Evolutionary conservation across 1,140 invertebrate species (phyloP).

Genomic region (Drosophila sulfurigaster): DNA sequence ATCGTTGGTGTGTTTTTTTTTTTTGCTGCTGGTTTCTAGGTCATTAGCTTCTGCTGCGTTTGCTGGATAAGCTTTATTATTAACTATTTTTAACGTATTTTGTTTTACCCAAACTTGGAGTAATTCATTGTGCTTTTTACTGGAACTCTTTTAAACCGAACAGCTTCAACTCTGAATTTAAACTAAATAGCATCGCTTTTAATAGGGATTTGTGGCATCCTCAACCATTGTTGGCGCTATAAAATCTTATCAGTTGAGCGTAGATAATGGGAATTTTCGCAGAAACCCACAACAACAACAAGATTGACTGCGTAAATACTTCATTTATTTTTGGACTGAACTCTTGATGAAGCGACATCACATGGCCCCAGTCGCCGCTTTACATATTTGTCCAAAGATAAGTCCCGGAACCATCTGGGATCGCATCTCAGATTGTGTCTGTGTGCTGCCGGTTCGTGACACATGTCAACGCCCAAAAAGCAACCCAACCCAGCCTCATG

Average conservation of each 20-base stretch:
- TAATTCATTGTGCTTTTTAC: slow-evolving; percentile 8
- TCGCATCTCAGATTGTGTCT: background rate
- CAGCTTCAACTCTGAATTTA: slow-evolving; percentile 28
- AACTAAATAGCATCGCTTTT: slow-evolving; percentile 34
- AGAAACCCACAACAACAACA: slow-evolving; percentile 14
- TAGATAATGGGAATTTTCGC: slow-evolving; percentile 28
- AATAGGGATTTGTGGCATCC: slow-evolving; percentile 14
- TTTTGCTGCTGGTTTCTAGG: slow-evolving; percentile 52
- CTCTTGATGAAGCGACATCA: slow-evolving; percentile 11
- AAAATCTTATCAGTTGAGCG: slow-evolving; percentile 42
- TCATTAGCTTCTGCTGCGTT: slow-evolving; percentile 74
- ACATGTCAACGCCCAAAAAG: slow-evolving; percentile 18
- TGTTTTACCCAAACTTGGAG: slow-evolving; percentile 30
- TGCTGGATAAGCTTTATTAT: slow-evolving; percentile 16
- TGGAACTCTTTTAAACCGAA: slow-evolving; percentile 4
- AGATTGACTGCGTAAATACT: slow-evolving; percentile 40
- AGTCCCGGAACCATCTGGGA: slow-evolving; percentile 15
- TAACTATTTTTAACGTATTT: no score
- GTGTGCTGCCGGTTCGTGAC: slow-evolving; percentile 14
- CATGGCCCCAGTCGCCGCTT: slow-evolving; percentile 13
- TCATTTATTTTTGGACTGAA: slow-evolving; percentile 49
- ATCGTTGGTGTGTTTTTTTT: slow-evolving; percentile 11
- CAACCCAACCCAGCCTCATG: slow-evolving; percentile 16
- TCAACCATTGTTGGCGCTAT: background rate
- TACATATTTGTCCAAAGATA: slow-evolving; percentile 37